Evolutionary conservation across 1,140 invertebrate species (phyloP).

Genomic region (Liolophura sinensis): DNA sequence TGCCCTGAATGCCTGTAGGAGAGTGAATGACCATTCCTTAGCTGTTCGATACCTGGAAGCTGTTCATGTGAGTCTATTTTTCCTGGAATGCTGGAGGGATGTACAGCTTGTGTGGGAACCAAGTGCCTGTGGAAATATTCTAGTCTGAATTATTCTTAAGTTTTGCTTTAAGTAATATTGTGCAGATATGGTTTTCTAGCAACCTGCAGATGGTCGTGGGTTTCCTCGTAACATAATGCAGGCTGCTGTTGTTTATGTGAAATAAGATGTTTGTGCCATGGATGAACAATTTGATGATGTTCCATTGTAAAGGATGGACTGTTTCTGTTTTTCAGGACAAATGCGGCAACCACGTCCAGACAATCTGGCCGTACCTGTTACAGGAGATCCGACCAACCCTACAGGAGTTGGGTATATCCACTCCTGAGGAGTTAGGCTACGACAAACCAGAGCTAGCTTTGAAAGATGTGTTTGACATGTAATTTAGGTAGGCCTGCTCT

Average conservation of each 20-base stretch:
- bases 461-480: conserved; percentile 34
- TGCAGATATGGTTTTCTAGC: no score
- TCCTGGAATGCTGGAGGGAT: neutral
- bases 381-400: conserved; percentile 93
- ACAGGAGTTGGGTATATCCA: conserved; percentile 89
- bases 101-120: no score
- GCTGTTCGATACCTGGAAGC: conserved; percentile 91
- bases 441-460: conserved; percentile 89
- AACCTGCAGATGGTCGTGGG: no score
- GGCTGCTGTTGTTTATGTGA: no score
- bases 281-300: neutral
- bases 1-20: conserved; percentile 87
- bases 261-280: no score
- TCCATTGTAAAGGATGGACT: neutral
- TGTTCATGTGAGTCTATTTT: conserved; percentile 66
- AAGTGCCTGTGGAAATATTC: no score
- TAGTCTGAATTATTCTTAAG: no score
- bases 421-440: conserved; percentile 94
- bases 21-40: conserved; percentile 92
- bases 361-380: conserved; percentile 90
- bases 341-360: conserved; percentile 76
- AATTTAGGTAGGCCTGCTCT: neutral
- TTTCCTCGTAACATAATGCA: no score
- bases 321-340: conserved; percentile 67
- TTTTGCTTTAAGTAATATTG: no score